Evolutionary conservation across 2,797 vertebrate species (phyloP).

Genomic region (Muraenolepis orangiensis): DNA sequence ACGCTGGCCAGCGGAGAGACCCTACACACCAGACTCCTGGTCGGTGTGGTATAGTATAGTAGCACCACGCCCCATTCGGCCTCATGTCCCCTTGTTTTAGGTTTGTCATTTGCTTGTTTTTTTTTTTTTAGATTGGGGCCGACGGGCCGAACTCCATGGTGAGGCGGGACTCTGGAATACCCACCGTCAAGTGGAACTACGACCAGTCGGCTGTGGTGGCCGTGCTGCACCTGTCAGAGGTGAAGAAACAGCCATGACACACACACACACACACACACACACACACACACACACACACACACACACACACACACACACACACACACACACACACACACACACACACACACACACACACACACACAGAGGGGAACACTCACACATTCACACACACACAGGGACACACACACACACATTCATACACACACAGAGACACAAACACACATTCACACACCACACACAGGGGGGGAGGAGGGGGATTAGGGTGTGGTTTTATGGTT

Average conservation of each 20-base stretch:
- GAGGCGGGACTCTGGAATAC: constrained; percentile 82
- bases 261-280: not conserved
- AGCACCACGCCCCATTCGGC: not conserved
- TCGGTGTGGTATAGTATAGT: constrained; percentile 72
- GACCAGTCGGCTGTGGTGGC: constrained; percentile 95
- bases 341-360: not conserved
- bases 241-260: constrained; percentile 44
- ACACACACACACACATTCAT: too few species aligned
- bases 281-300: not conserved
- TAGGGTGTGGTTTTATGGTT: not conserved
- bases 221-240: constrained; percentile 91
- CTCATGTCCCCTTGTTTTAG: not conserved
- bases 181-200: constrained; percentile 86
- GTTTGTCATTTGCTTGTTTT: not conserved
- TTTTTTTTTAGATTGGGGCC: constrained; percentile 84
- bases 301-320: too few species aligned
- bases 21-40: constrained; percentile 87
- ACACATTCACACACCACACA: not conserved
- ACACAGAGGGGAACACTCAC: not conserved
- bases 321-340: too few species aligned
- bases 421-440: too few species aligned
- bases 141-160: constrained; percentile 93
- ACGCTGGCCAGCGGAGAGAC: constrained; percentile 84
- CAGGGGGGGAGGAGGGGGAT: too few species aligned
- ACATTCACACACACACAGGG: not conserved